Conservation (phyloP, 2,888 invertebrate genomes). For the Drosophila gaucha region DNA sequence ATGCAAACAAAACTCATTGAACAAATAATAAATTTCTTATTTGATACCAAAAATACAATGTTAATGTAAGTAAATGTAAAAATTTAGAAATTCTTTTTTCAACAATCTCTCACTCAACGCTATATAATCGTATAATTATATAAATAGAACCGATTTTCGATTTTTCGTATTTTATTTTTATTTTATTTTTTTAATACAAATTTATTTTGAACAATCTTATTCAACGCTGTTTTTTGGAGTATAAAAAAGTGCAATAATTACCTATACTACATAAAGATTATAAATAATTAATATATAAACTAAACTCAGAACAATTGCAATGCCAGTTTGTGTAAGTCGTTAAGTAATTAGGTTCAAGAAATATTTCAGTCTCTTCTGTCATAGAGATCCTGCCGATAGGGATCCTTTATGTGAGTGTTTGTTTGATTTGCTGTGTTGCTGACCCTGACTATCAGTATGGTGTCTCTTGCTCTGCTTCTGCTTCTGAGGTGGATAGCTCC, state of each 20-base stretch:
- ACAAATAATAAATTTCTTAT: neutral
- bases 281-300: neutral
- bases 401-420: neutral
- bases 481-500: neutral
- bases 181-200: too few species aligned
- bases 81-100: too few species aligned
- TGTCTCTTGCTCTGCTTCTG: slow-evolving; percentile 14
- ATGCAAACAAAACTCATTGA: neutral
- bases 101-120: too few species aligned
- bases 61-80: neutral
- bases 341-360: neutral
- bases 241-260: slow-evolving; percentile 4
- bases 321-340: neutral
- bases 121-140: too few species aligned
- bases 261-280: neutral
- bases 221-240: slow-evolving; percentile 2
- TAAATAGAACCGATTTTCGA: too few species aligned
- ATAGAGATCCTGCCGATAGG: neutral
- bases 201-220: neutral
- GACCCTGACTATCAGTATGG: neutral
- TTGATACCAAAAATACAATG: too few species aligned
- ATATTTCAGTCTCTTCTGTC: neutral
- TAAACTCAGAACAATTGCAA: slow-evolving; percentile 1
- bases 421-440: neutral
- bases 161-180: too few species aligned